These are phyloP conservation scores for Bugulina stolonifera DNA, from an alignment of 2,888 invertebrate genomes.

Conservation along the genomic window DNA sequence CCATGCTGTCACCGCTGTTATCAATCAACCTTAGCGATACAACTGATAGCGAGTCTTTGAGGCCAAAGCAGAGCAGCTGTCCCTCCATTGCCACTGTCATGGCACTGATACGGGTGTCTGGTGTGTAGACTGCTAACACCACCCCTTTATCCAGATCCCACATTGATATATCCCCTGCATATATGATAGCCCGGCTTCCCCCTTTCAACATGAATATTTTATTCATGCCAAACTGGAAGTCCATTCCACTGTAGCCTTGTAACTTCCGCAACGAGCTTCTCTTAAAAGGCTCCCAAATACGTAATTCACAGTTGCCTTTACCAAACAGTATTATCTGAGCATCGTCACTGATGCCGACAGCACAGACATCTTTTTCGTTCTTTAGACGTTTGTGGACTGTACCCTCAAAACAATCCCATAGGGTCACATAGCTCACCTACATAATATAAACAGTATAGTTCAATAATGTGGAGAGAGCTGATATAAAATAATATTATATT, in stretches of 20 bases:
- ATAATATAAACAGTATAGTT: too few species aligned
- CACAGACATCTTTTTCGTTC: conserved; percentile 46
- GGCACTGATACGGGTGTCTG: conserved; percentile 44
- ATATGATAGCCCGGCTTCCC: conserved; percentile 40
- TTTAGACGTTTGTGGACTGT: conserved; percentile 40
- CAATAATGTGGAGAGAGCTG: too few species aligned
- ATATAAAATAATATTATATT: too few species aligned
- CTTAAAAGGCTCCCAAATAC: conserved; percentile 45
- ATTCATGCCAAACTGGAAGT: conserved; percentile 37
- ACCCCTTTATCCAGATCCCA: conserved; percentile 44
- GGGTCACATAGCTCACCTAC: conserved; percentile 42
- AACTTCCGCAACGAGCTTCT: conserved; percentile 36
- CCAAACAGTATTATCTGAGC: conserved; percentile 45
- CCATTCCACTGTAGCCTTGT: conserved; percentile 38
- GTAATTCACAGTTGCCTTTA: conserved; percentile 40
- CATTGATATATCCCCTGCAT: conserved; percentile 46
- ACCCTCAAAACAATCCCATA: conserved; percentile 46
- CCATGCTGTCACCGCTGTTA: conserved; percentile 5
- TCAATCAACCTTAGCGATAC: conserved; percentile 30
- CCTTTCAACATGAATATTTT: conserved; percentile 42
- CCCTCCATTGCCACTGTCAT: conserved; percentile 40
- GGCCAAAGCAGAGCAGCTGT: conserved; percentile 40
- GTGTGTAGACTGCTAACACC: conserved; percentile 44
- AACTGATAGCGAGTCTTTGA: conserved; percentile 42
- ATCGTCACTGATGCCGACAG: conserved; percentile 42